Evolutionary conservation across 2,888 invertebrate genomes (phyloP).

Genomic region (Clitarchus hookeri): DNA sequence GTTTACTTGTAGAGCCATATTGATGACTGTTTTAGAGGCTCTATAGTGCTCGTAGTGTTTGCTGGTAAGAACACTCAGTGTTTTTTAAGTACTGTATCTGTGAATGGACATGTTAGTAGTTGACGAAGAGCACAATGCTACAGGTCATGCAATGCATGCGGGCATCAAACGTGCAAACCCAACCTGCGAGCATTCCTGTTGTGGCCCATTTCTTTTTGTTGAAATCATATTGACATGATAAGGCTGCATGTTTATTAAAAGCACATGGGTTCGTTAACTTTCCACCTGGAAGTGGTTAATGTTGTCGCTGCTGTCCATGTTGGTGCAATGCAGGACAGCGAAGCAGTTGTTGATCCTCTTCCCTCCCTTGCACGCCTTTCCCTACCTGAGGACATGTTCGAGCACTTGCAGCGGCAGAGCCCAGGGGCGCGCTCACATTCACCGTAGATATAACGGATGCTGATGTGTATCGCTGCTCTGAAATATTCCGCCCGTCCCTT

Average conservation of each 20-base stretch:
- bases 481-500: too few relatives aligned
- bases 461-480: too few relatives aligned
- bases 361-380: too few relatives aligned
- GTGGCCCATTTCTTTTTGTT: slow-evolving; percentile 39
- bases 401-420: too few relatives aligned
- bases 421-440: too few relatives aligned
- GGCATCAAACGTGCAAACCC: slow-evolving; percentile 43
- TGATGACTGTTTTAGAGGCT: too few relatives aligned
- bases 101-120: slow-evolving; percentile 47
- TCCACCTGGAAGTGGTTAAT: not conserved
- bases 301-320: not conserved
- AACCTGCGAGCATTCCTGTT: slow-evolving; percentile 29
- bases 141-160: slow-evolving; percentile 42
- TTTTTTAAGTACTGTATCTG: slow-evolving; percentile 33
- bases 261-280: not conserved
- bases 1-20: too few relatives aligned
- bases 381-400: too few relatives aligned
- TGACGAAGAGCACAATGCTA: slow-evolving; percentile 48
- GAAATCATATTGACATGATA: slow-evolving; percentile 1
- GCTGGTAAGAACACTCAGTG: slow-evolving; percentile 49
- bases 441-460: too few relatives aligned
- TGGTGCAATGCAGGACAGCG: too few relatives aligned
- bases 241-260: not conserved
- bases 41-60: too few relatives aligned
- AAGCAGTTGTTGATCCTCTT: too few relatives aligned